Conservation (phyloP, 2,888 invertebrate species). For the Syrphus vitripennis region DNA sequence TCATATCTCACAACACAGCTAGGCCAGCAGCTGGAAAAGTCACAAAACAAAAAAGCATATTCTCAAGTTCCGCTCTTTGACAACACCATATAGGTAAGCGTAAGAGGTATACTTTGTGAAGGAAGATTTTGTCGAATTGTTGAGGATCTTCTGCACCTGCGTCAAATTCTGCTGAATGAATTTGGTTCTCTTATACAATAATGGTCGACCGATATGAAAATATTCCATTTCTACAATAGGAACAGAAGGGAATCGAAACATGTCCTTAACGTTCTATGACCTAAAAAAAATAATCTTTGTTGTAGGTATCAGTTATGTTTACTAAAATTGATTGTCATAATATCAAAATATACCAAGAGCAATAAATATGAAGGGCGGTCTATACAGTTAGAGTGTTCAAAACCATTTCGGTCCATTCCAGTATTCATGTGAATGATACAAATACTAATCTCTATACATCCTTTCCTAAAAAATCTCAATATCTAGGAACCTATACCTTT, state of each 20-base stretch:
- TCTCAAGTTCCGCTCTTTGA: constrained; percentile 52
- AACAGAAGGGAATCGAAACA: background rate
- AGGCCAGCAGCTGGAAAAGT: constrained; percentile 53
- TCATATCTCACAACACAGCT: too few species aligned
- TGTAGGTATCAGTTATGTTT: background rate
- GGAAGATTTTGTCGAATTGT: background rate
- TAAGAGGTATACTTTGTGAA: background rate
- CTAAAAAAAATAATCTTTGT: background rate
- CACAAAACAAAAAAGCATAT: constrained; percentile 45
- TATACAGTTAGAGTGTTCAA: background rate
- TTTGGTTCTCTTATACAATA: constrained; percentile 54
- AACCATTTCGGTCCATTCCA: background rate
- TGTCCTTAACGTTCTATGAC: background rate
- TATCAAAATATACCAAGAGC: background rate
- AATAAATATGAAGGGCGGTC: background rate
- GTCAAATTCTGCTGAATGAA: background rate
- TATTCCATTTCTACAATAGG: background rate
- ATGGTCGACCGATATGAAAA: background rate
- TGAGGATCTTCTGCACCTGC: constrained; percentile 30
- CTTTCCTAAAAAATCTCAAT: background rate
- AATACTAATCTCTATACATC: background rate
- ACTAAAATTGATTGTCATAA: constrained; percentile 4
- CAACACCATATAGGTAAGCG: background rate
- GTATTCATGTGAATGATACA: background rate
- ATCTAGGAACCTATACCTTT: background rate